phyloP scores from a whole-genome alignment of 2,113 vertebrate genomes.

The Carassius auratus region DNA sequence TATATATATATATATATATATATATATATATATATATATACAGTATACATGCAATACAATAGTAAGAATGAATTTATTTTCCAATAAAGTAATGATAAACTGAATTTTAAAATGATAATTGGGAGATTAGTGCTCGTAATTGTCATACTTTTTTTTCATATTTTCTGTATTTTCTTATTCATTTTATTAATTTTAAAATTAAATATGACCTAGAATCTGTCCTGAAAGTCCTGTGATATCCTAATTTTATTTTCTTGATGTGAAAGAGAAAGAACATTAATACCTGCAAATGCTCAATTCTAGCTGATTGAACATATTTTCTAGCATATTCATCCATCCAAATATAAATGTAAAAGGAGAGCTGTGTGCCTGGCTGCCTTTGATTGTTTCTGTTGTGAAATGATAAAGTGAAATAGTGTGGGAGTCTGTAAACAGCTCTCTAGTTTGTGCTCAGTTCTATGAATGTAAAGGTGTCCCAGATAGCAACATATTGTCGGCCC shows the following conservation, averaged over 20 bases:
- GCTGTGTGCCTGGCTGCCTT: not conserved
- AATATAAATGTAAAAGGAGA: slow-evolving; percentile 2
- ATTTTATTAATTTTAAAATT: not conserved
- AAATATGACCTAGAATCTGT: not conserved
- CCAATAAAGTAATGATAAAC: no score
- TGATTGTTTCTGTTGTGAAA: slow-evolving; percentile 2
- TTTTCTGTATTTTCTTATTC: not conserved
- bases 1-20: no score
- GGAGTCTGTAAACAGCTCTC: slow-evolving; percentile 7
- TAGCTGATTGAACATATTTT: not conserved
- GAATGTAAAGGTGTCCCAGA: not conserved
- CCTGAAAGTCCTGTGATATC: not conserved
- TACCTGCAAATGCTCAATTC: not conserved
- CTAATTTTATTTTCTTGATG: not conserved
- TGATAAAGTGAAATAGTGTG: slow-evolving; percentile 4
- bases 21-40: no score
- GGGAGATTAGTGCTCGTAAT: not conserved
- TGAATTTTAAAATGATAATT: not conserved
- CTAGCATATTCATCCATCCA: not conserved
- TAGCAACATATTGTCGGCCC: no score
- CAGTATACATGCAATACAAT: no score
- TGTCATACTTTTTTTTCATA: not conserved
- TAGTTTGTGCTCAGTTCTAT: slow-evolving; percentile 12
- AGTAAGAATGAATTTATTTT: no score
- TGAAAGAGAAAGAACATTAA: not conserved